Percentiles rank a stretch among this genome's conserved stretches.
Conservation (phyloP, 1,140 invertebrate genomes). For the Drosophila fuyamai region DNA sequence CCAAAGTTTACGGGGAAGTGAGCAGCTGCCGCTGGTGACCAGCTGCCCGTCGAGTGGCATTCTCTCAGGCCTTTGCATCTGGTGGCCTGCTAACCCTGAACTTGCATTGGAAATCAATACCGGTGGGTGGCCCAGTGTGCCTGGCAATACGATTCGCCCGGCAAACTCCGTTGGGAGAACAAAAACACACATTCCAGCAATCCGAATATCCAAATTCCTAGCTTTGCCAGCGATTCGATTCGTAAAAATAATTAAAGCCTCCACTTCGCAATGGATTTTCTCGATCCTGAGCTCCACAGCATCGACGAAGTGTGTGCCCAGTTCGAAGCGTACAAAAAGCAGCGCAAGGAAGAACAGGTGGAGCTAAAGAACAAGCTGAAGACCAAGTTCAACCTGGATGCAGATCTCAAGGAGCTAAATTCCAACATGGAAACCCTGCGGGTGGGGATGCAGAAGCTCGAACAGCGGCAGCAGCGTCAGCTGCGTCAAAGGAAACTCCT, state of each 20-base stretch:
- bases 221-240: not conserved
- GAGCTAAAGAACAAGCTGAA: not conserved
- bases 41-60: slow-evolving; percentile 29
- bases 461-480: slow-evolving; percentile 2
- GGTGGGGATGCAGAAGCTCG: slow-evolving; percentile 10
- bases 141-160: not conserved
- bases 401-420: slow-evolving; percentile 12
- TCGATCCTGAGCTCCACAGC: slow-evolving; percentile 10
- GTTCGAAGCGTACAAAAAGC: slow-evolving; percentile 37
- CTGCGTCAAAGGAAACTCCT: not conserved
- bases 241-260: not conserved
- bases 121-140: slow-evolving; percentile 10
- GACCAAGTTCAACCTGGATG: slow-evolving; percentile 1
- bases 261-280: not conserved
- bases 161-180: slow-evolving; percentile 14
- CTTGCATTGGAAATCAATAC: slow-evolving; percentile 72
- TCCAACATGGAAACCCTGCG: slow-evolving; percentile 6
- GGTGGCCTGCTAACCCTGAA: slow-evolving; percentile 58
- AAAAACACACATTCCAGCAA: not conserved
- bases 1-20: slow-evolving; percentile 33
- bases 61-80: slow-evolving; percentile 38
- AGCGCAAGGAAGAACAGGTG: not conserved
- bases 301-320: slow-evolving; percentile 41
- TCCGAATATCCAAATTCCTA: slow-evolving; percentile 7
- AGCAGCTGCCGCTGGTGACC: slow-evolving; percentile 30